Evolutionary conservation across 2,797 vertebrate genomes (phyloP), one percentile per base, ranked within the genome.

Genomic region (Ibycter americanus): DNA sequence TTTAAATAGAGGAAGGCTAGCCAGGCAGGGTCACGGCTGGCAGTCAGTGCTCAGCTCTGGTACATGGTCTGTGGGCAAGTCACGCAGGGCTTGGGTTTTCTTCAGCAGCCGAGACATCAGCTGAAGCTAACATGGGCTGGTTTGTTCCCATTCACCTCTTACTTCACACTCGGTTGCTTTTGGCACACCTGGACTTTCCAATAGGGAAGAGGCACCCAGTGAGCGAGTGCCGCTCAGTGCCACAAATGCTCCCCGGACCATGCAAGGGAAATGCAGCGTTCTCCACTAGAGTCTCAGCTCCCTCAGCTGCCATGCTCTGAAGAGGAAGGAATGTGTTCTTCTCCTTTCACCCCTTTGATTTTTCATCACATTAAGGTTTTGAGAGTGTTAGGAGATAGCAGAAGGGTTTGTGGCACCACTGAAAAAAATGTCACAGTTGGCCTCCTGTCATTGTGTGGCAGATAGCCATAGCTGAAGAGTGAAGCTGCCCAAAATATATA

Each of bases 181-280:
- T 52, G 46, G 49, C 67, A 47, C 22, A 52, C 21, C 54, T 52
- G 62, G 78, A 38, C n/a, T 68, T 88, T 29, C 40, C 22, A 21
- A 51, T 1, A 49, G 34, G n/a, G 25, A 84, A 79, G n/a, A 44
- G 19, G 54, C 52, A n/a, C 0, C 0, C 0, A 8, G 74, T 52
- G 49, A 87, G 25, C 0, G 0, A 47, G 32, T 17, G 29, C 5
- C 26, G 25, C 32, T 36, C 3, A 2, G 31, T 83, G 74, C 59
- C 15, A 44, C 44, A 52, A 8, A 0, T 8, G 16, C 10, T 90
- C 7, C 61, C 40, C 44, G 79, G 23, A n/a, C 71, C 51, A 12
- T 0, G 1, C 12, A 20, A 82, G 23, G 27, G 23, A 55, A 70
- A 49, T 25, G 70, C 38, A 49, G 72, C 44, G 18, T 49, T 40